These are phyloP conservation scores for Drosophila emarginata DNA, from an alignment of 2,888 invertebrate genomes.

Conservation along the genomic window DNA sequence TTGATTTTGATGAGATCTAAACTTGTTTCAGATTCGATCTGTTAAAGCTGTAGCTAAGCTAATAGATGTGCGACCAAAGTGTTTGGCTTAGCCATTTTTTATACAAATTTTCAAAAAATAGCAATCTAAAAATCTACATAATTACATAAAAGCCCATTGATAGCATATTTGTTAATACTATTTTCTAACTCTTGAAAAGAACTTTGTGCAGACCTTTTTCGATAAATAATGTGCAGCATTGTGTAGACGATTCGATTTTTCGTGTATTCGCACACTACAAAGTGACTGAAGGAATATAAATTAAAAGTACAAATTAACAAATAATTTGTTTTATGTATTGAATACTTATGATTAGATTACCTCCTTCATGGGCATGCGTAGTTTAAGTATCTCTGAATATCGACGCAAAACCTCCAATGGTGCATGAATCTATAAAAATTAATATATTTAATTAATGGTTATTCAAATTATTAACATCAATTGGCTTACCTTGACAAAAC, in stretches of 20 bases:
- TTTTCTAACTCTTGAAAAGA: conserved; percentile 41
- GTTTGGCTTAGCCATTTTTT: no score
- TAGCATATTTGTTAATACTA: conserved; percentile 42
- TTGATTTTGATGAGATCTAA: no score
- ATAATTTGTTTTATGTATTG: background rate
- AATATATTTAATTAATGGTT: background rate
- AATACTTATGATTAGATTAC: conserved; percentile 78
- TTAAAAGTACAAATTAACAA: conserved; percentile 32
- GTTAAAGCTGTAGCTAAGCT: no score
- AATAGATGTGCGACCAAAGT: no score
- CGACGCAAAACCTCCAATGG: conserved; percentile 91
- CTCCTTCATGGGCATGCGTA: conserved; percentile 97
- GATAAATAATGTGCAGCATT: conserved; percentile 87
- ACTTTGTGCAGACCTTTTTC: conserved; percentile 84
- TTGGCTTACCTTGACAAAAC: conserved; percentile 88
- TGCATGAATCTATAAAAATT: conserved; percentile 88
- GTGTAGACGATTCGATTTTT: conserved; percentile 86
- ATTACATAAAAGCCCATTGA: background rate
- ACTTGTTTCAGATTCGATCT: no score
- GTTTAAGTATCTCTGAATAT: conserved; percentile 95
- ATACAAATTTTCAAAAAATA: no score
- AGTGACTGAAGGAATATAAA: conserved; percentile 64
- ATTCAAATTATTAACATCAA: background rate
- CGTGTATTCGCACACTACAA: conserved; percentile 80
- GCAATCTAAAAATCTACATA: no score